phyloP scores from a whole-genome alignment of 2,797 vertebrate genomes.

The Sternarchorhynchus goeldii region DNA sequence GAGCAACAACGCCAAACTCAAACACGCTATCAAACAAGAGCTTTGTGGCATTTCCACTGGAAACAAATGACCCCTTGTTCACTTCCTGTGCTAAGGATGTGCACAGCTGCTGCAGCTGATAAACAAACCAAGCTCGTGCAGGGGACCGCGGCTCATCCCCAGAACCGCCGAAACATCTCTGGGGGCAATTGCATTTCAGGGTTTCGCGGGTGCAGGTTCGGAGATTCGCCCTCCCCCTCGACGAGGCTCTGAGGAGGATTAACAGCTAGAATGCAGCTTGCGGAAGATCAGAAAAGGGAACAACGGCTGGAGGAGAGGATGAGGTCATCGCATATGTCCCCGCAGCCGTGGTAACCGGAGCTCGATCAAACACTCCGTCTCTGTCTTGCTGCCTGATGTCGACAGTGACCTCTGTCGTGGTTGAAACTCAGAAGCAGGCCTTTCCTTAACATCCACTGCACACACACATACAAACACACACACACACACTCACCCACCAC shows the following conservation, averaged over 20 bases:
- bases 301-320: conserved; percentile 65
- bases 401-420: conserved; percentile 24
- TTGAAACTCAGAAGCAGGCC: no score
- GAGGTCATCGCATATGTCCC: conserved; percentile 67
- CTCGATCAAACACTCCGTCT: conserved; percentile 28
- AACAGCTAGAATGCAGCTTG: conserved; percentile 67
- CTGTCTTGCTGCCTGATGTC: conserved; percentile 1
- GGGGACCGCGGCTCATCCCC: background rate
- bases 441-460: background rate
- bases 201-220: conserved; percentile 27
- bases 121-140: conserved; percentile 25
- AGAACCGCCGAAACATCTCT: conserved; percentile 40
- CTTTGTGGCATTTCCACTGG: conserved; percentile 37
- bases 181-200: conserved; percentile 31
- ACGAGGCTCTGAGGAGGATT: conserved; percentile 35
- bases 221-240: conserved; percentile 37
- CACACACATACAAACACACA: conserved; percentile 61
- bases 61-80: conserved; percentile 47
- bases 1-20: conserved; percentile 4
- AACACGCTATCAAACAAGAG: background rate
- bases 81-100: conserved; percentile 43
- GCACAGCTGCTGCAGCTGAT: conserved; percentile 23
- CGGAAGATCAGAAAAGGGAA: conserved; percentile 60
- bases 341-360: conserved; percentile 57
- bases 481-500: conserved; percentile 97